Conservation (phyloP, 2,888 invertebrate species). For the Thyatira batis region DNA sequence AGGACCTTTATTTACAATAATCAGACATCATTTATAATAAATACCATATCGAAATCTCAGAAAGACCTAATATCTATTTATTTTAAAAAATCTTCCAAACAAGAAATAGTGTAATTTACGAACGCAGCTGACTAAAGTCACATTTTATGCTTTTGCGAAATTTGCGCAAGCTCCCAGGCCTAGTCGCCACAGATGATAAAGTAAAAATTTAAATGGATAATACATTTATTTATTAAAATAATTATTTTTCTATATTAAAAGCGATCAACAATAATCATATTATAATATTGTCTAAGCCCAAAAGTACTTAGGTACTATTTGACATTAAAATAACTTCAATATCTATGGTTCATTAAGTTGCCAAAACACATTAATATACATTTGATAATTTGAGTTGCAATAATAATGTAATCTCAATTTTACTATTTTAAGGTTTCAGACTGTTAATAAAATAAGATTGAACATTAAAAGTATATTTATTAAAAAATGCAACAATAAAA, state of each 20-base stretch:
- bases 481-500: too few relatives aligned
- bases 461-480: too few relatives aligned
- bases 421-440: too few relatives aligned
- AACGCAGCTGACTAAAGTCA: not conserved
- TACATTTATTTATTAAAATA: too few relatives aligned
- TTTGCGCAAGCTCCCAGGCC: not conserved
- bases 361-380: too few relatives aligned
- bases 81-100: not conserved
- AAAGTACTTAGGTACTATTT: too few relatives aligned
- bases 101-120: not conserved
- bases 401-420: too few relatives aligned
- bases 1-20: not conserved
- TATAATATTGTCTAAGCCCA: not conserved
- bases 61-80: not conserved
- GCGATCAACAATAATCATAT: not conserved
- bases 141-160: not conserved
- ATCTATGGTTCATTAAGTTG: not conserved
- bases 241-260: too few relatives aligned
- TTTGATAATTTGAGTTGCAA: too few relatives aligned
- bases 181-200: not conserved
- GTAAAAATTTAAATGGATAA: not conserved
- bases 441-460: too few relatives aligned
- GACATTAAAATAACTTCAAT: not conserved
- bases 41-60: not conserved
- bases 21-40: not conserved